Evolutionary conservation across 2,888 invertebrate genomes (phyloP), one percentile per base, ranked within the genome.

Genomic region (Drosophila engyochracea): DNA sequence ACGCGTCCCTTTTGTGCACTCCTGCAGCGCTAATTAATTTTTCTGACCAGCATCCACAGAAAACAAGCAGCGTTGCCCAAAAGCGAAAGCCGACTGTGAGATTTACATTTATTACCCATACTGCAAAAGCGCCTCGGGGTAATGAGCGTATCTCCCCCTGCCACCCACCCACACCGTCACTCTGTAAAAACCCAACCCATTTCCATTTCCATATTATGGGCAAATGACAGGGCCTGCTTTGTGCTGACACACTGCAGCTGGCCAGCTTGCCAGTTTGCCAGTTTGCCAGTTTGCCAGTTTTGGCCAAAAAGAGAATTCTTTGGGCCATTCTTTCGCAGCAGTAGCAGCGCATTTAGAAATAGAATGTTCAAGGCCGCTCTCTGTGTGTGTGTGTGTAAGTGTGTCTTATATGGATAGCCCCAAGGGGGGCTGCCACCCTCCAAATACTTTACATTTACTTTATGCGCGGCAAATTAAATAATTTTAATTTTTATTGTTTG

Each of bases 391-490:
- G 41, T n/a, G 41, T 65, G 66, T 72, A 73, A 35, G 35, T 79
- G 76, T 83, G 71, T 58, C 41, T 41, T 58, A 44, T 31, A 39
- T 58, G 41, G 58, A 41, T 57, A 30, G 79, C 70, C 79, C 52
- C 25, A 35, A 58, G 44, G 70, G 44, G 67, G 80, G 69, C 71
- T 69, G 68, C 47, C 47, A 47, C 67, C 89, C 79, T 79, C 71
- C 69, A 79, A 75, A 75, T 81, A 76, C 75, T 78, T 79, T 79
- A 75, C 76, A 74, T 79, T 72, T 83, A 79, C 83, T 91, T 91
- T 90, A 90, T 90, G 82, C 73, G 81, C 80, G 78, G 90, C 89
- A 91, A 91, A 91, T 91, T 91, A 91, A 91, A 91, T 90, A 89
- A 90, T 90, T 90, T 91, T 85, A 91, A 90, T 89, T 90, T 91